phyloP scores from a whole-genome alignment of 2,797 vertebrate species.

The Podarcis lilfordi region DNA sequence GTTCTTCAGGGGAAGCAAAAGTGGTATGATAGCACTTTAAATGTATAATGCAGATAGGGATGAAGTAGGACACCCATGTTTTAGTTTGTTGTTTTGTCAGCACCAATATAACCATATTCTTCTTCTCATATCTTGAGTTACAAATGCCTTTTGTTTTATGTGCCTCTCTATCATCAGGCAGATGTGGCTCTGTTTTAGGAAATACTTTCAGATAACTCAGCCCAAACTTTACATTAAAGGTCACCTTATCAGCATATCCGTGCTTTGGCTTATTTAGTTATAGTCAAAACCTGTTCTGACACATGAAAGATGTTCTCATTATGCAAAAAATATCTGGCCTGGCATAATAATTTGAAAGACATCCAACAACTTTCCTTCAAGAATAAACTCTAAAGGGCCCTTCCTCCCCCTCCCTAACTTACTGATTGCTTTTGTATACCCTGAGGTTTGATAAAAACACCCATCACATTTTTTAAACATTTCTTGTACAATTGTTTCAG shows the following conservation, averaged over 20 bases:
- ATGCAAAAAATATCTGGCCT: conserved; percentile 68
- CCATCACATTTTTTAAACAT: neutral
- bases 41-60: no score
- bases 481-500: neutral
- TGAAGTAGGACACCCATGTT: no score
- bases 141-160: conserved; percentile 34
- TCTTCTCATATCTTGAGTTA: neutral
- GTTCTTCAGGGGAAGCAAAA: no score
- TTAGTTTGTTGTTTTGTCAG: neutral
- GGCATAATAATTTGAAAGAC: conserved; percentile 75
- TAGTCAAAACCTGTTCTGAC: conserved; percentile 73
- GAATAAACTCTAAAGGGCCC: neutral
- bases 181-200: conserved; percentile 39
- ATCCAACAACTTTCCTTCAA: conserved; percentile 51
- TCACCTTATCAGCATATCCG: conserved; percentile 71
- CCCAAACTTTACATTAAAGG: conserved; percentile 70
- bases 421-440: neutral
- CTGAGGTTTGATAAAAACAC: neutral
- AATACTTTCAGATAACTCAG: conserved; percentile 59
- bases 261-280: conserved; percentile 74
- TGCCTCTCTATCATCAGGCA: conserved; percentile 28
- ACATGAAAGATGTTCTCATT: conserved; percentile 75
- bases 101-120: neutral
- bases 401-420: neutral
- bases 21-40: no score